Percentiles rank a stretch among this genome's conserved stretches.
phyloP scores from a whole-genome alignment of 2,113 vertebrate species.

The Nesogale talazaci region DNA sequence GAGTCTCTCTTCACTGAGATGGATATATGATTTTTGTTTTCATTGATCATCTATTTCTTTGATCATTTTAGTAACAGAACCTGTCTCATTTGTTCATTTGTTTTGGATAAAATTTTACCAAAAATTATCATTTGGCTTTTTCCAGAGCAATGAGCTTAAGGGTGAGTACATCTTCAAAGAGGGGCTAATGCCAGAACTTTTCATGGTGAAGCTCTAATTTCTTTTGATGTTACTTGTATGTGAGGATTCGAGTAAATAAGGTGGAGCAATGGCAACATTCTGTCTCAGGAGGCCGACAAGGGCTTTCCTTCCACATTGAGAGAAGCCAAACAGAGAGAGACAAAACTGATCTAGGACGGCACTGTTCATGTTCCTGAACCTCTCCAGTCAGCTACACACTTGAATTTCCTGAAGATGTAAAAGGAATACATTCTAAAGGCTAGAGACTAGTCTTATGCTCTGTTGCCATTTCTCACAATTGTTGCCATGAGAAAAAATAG shows the following conservation, averaged over 20 bases:
- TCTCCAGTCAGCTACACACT: background rate
- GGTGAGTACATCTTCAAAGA: background rate
- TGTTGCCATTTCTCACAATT: background rate
- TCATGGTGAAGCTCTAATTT: background rate
- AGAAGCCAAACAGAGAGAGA: background rate
- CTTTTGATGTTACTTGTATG: background rate
- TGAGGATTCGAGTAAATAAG: fast-evolving
- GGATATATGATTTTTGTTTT: background rate
- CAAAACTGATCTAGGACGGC: background rate
- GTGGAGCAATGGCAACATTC: background rate
- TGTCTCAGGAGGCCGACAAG: background rate
- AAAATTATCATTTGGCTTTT: background rate
- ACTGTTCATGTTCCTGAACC: background rate
- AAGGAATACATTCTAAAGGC: background rate
- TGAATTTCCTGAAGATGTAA: background rate
- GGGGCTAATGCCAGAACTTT: fast-evolving
- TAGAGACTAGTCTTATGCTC: background rate
- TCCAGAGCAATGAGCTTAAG: background rate
- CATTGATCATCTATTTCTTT: background rate
- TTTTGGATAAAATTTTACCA: background rate
- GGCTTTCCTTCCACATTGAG: background rate
- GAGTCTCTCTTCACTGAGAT: background rate
- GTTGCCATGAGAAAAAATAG: background rate
- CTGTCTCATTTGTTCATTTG: background rate
- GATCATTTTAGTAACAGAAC: background rate